Percentiles rank a stretch among this genome's conserved stretches.
Evolutionary conservation across 2,888 invertebrate genomes (phyloP).

Genomic region (Tetramorium bicarinatum): DNA sequence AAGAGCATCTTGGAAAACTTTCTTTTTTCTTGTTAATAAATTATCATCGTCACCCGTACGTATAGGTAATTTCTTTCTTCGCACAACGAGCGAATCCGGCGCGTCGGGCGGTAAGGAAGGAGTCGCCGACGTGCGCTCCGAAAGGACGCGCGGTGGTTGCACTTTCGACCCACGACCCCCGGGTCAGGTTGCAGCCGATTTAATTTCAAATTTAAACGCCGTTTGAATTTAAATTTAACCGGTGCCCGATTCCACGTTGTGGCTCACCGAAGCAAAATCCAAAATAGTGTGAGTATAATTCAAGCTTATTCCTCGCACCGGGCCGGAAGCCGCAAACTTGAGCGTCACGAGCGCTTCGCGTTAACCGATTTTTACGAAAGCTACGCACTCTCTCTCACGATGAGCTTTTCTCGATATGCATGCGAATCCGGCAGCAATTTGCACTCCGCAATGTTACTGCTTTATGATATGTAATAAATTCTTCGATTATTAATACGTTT

Average conservation of each 20-base stretch:
- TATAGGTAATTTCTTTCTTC: not conserved
- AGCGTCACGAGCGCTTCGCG: not conserved
- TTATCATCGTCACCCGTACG: not conserved
- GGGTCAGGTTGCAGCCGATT: slow-evolving; percentile 51
- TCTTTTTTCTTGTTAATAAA: not conserved
- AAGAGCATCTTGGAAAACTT: not conserved
- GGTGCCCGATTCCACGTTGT: slow-evolving; percentile 23
- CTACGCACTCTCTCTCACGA: not conserved
- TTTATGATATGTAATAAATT: too few relatives aligned
- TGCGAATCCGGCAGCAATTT: not conserved
- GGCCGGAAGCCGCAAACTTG: slow-evolving; percentile 2
- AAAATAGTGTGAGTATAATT: slow-evolving; percentile 45
- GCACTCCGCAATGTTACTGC: not conserved
- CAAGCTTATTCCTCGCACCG: slow-evolving; percentile 8
- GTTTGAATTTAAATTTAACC: slow-evolving; percentile 56
- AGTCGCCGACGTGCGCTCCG: not conserved
- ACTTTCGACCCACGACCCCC: slow-evolving; percentile 40
- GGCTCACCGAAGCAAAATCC: slow-evolving; percentile 42
- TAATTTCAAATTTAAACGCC: slow-evolving; percentile 53
- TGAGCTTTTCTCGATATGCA: not conserved
- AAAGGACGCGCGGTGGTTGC: slow-evolving; percentile 49
- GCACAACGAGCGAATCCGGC: not conserved
- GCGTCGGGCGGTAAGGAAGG: not conserved
- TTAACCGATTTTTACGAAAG: slow-evolving; percentile 24
- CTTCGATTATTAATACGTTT: slow-evolving; percentile 3